Evolutionary conservation across 1,140 invertebrate species (phyloP), one percentile per base, ranked within the genome.

Genomic region (Cydia strobilella): DNA sequence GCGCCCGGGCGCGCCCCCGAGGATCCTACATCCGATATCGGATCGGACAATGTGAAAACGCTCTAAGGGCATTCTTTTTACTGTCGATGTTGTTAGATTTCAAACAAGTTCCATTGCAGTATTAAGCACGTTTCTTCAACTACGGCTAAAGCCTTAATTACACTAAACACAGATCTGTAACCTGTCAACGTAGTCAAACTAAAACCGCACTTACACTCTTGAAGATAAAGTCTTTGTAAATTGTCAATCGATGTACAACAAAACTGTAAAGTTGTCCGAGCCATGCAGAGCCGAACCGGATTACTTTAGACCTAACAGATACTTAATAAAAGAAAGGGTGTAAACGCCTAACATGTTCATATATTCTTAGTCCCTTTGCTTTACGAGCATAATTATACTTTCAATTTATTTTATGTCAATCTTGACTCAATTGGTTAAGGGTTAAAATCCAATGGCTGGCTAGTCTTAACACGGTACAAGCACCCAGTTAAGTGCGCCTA

Each of bases 101-200:
- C 54, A 59, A 59, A 59, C 54, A 12, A 59, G 54, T 59, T 59
- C 9, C 20, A 23, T 10, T 59, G 54, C 54, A 59, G 23, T 59
- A 59, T 59, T 59, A 59, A 59, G 15, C 20, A 59, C 54, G 18
- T 59, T 23, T 59, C 65, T 35, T 18, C 65, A 35, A 66, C 31
- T 66, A 66, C 31, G 65, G 65, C n/a, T 27, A 18, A 31, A 69
- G 35, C 65, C 27, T 35, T 69, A 69, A 69, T 69, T 69, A 69
- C 15, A 69, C 31, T 69, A 35, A 59, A 59, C 54, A 59, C 54
- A 59, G 54, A 59, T 23, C 54, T 59, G 54, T 23, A 59, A 59
- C 54, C 54, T 59, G 54, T 59, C 54, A 59, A 59, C 20, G 20
- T 59, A 23, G 20, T 2, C 54, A 59, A 59, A 59, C 20, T 23